Conservation (phyloP, 2,888 invertebrate genomes). For the Archaeoteleia sp. region DNA sequence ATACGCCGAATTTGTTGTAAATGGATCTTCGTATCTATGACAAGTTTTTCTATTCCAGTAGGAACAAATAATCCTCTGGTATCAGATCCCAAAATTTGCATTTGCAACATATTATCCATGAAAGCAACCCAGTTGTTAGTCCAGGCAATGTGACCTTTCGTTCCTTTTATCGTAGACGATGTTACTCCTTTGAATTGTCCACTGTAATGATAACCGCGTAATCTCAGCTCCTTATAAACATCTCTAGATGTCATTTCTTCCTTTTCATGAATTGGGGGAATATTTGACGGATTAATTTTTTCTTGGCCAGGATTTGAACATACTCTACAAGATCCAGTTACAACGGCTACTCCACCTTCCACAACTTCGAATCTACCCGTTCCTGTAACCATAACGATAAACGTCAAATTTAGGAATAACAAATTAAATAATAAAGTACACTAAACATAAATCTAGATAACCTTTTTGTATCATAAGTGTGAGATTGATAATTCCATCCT, state of each 20-base stretch:
- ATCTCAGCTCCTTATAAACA: slow-evolving; percentile 74
- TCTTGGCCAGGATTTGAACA: slow-evolving; percentile 74
- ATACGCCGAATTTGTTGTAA: slow-evolving; percentile 61
- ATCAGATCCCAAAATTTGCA: slow-evolving; percentile 76
- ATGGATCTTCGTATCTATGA: slow-evolving; percentile 77
- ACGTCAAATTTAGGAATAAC: too few species aligned
- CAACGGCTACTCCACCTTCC: slow-evolving; percentile 82
- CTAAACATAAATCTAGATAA: slow-evolving; percentile 56
- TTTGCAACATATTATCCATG: slow-evolving; percentile 83
- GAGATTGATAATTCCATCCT: slow-evolving; percentile 78
- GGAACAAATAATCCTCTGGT: slow-evolving; percentile 77
- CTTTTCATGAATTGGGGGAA: slow-evolving; percentile 55
- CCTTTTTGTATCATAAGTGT: slow-evolving; percentile 79
- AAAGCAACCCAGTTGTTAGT: slow-evolving; percentile 81
- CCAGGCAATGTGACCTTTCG: slow-evolving; percentile 76
- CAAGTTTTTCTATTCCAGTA: slow-evolving; percentile 77
- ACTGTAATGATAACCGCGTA: slow-evolving; percentile 78
- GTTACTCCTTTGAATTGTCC: slow-evolving; percentile 76
- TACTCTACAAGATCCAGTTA: slow-evolving; percentile 81
- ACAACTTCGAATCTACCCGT: slow-evolving; percentile 77
- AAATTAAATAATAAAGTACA: too few species aligned
- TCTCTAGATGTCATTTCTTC: slow-evolving; percentile 68
- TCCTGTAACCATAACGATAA: too few species aligned
- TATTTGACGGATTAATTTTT: slow-evolving; percentile 60
- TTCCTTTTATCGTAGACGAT: slow-evolving; percentile 74